Base-by-base conservation (phyloP, 2,888 invertebrate species). In the Acrobasis consociella region DNA sequence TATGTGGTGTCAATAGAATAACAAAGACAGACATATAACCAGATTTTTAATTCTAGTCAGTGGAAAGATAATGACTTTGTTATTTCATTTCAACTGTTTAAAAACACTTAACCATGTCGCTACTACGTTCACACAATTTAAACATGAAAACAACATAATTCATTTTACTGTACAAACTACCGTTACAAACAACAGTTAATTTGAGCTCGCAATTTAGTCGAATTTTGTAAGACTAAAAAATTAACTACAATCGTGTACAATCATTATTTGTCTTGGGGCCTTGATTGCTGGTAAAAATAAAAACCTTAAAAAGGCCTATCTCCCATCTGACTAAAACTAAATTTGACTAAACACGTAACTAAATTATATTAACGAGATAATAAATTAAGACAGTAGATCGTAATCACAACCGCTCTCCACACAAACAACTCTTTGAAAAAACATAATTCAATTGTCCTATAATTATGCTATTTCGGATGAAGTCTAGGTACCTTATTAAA, bases 341-440 rank as follows among this genome's bases (percentile, higher is more conserved):
- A 50, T 51, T 59, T 49, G 50, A 59, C 49, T 50, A 59, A 50
- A 16, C 50, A 39, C 16, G 59, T 50, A 50, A 50, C 50, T 38
- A 38, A 50, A 50, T 59, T 50, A 49, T 50, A 49, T 50, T 38
- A 60, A 71, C 66, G 67, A 64, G 70, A 76, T 69, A 76, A 76
- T 73, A 76, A 81, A 76, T 75, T 72, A 73, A 76, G 76, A 70
- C 67, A 67, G 39, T 56, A 62, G 68, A 75, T 70, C 69, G 64
- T 71, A 72, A 75, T 82, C 83, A 83, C 82, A 83, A 83, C 81
- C 81, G 65, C 66, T 66, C 75, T 68, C 69, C 69, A 74, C 71
- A 69, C 71, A 73, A 74, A 80, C 75, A 76, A 75, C 72, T 37
- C 38, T 62, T 49, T 67, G 67, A 72, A 71, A 31, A 31, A 67